These are phyloP conservation scores for Trachythela sp. DNA, from an alignment of 64 coral and sea anemone genomes.

Conservation along the genomic window DNA sequence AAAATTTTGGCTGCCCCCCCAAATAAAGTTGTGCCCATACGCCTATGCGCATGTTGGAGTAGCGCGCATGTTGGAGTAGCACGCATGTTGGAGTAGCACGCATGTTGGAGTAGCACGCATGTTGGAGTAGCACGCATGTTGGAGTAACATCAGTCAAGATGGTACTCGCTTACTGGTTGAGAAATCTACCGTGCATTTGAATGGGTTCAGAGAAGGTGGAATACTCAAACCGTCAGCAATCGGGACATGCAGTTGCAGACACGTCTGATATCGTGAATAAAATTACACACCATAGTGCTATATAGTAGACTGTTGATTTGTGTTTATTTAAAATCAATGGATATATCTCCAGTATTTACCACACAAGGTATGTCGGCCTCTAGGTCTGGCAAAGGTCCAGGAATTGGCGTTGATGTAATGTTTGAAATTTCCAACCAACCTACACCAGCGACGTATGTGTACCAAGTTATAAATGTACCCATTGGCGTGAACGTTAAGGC, in stretches of 20 bases:
- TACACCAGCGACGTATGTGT: constrained; percentile 35
- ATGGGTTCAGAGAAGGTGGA: constrained; percentile 48
- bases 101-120: no score
- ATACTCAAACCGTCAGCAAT: constrained; percentile 28
- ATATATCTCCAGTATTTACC: constrained; percentile 6
- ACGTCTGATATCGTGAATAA: constrained; percentile 49
- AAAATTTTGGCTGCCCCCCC: no score
- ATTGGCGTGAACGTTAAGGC: constrained; percentile 40
- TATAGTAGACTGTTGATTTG: constrained; percentile 58
- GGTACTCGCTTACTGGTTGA: constrained; percentile 44
- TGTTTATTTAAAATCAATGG: constrained; percentile 68
- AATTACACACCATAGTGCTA: constrained; percentile 47
- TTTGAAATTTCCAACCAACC: constrained; percentile 53
- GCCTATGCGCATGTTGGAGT: no score
- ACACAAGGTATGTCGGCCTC: constrained; percentile 59
- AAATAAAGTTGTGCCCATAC: no score
- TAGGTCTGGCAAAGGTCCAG: constrained; percentile 47
- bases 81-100: no score
- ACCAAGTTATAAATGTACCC: constrained; percentile 65
- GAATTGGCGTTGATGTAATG: constrained; percentile 71
- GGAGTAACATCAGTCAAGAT: background rate
- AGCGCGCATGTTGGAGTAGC: no score
- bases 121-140: constrained; percentile 51
- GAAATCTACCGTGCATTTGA: constrained; percentile 62
- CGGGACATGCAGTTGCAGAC: constrained; percentile 52